Conservation (phyloP, 2,113 vertebrate species). For the Grantiella picta region DNA sequence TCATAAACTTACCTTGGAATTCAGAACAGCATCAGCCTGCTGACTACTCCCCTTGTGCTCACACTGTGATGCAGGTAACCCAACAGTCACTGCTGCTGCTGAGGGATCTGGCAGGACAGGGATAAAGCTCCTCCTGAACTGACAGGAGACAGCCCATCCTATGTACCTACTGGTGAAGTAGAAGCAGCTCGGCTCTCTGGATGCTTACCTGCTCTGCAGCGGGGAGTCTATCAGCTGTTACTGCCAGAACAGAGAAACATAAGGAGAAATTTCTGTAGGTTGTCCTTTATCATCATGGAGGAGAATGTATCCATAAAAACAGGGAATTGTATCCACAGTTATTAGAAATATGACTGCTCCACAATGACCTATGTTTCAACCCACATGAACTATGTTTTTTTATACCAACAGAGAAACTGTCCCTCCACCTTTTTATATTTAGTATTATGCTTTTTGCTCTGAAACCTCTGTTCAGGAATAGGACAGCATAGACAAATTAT, state of each 20-base stretch:
- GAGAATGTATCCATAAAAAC: neutral
- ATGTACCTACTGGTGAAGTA: no score
- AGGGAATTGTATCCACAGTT: neutral
- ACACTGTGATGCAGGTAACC: neutral
- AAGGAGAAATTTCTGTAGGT: neutral
- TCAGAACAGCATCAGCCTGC: neutral
- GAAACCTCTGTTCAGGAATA: neutral
- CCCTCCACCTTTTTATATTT: neutral
- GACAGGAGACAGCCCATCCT: fast-evolving
- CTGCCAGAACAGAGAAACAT: neutral
- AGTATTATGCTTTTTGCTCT: neutral
- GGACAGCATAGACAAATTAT: neutral
- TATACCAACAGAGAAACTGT: neutral
- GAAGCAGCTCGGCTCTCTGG: neutral
- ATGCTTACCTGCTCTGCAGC: neutral
- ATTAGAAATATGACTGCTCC: neutral
- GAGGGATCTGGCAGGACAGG: neutral
- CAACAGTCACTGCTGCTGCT: neutral
- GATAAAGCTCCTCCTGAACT: neutral
- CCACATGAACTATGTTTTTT: neutral
- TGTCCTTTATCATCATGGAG: neutral
- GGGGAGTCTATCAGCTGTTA: neutral
- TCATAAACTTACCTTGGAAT: neutral
- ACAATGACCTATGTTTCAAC: neutral
- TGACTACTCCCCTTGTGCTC: neutral